Base-by-base conservation (phyloP, 2,113 vertebrate genomes). In the Phycodurus eques region DNA sequence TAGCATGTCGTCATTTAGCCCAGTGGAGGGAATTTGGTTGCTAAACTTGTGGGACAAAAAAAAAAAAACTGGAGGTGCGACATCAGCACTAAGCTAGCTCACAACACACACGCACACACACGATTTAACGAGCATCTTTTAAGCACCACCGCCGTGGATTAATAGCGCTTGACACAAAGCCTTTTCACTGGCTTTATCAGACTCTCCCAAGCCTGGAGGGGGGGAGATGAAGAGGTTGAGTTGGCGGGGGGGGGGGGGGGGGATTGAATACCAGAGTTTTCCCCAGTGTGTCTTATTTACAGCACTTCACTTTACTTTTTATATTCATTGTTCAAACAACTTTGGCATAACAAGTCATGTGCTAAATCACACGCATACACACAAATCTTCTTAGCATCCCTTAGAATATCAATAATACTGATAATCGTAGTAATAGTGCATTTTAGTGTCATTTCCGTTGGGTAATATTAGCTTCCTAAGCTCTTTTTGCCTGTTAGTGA, bases 161-260 rank as follows among this genome's bases (percentile, higher is more conserved):
- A 89, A 88, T 85, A 75, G 85, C 86, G 83, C 80, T 83, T 87
- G 90, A 89, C 86, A 87, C 77, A 88, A 90, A 90, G 83, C 80
- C 84, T 86, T 90, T 86, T 64, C 77, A 80, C 85, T 72, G 79
- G 78, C 80, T 87, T 87, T 87, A 86, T 86, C 80, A 76, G 69
- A 81, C 84, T 80, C 82, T 85, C 33, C 76, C 74, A 54, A 82
- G 82, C 87, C 83, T 63, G 67, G 65, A 39, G 35, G 35, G 3
- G 35, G 35, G 35, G 35, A 6, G 35, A 39, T 27, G 27, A 27
- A 6, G 35, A 39, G 35, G 35, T 39, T 39, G 35, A 39, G 35
- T 39, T 27, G 51, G 53, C 8, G 53, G 20, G 20, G 53, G 9
- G 44, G 53, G 51, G 1, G 53, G 20, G 20, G 53, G 9, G 44